Evolutionary conservation across 2,888 invertebrate species (phyloP).

Genomic region (Stictocephala bisonia): DNA sequence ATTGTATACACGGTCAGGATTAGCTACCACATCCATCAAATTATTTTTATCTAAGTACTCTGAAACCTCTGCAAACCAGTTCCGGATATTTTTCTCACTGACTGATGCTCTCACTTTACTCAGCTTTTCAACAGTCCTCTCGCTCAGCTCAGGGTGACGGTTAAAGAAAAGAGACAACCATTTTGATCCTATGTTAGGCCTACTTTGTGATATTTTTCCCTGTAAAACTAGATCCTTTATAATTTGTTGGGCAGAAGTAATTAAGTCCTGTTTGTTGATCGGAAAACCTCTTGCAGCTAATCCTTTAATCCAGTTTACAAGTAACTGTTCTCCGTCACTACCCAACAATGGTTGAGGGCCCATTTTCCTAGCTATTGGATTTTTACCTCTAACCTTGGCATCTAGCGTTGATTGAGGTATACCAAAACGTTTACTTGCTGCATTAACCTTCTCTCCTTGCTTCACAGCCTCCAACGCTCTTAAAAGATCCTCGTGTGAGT

Average conservation of each 20-base stretch:
- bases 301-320: background rate
- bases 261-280: background rate
- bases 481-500: background rate
- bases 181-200: background rate
- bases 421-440: conserved; percentile 4
- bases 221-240: background rate
- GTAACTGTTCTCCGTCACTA: background rate
- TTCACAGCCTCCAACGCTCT: background rate
- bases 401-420: background rate
- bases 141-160: background rate
- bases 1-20: background rate
- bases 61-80: conserved; percentile 60
- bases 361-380: background rate
- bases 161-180: conserved; percentile 8
- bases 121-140: conserved; percentile 60
- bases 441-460: background rate
- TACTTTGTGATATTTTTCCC: too few species aligned
- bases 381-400: background rate
- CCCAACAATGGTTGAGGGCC: conserved; percentile 16
- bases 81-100: conserved; percentile 57
- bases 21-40: background rate
- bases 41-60: background rate
- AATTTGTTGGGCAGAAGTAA: conserved; percentile 9
- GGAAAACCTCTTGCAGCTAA: conserved; percentile 1
- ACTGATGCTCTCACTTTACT: conserved; percentile 54